A percentile compares a stretch with the other conserved stretches of the same genome.
phyloP scores from a whole-genome alignment of 2,797 vertebrate species.

The Centroberyx gerrardi region DNA sequence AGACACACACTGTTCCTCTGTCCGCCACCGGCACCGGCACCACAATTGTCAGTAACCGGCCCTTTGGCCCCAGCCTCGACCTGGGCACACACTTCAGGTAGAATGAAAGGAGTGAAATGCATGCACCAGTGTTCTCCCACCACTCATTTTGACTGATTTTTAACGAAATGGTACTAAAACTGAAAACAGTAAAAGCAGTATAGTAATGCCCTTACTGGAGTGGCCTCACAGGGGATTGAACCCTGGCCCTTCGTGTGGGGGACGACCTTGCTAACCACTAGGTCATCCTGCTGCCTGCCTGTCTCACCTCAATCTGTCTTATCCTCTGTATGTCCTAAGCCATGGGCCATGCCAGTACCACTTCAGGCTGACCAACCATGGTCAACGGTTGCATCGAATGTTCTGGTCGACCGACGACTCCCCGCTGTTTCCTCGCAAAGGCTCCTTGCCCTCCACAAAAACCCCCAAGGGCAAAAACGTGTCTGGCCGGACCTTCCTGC shows the following conservation, averaged over 20 bases:
- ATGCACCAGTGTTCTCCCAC: not conserved
- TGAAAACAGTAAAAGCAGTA: not conserved
- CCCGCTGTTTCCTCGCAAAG: conserved; percentile 36
- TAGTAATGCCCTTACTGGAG: too few species aligned
- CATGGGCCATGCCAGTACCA: conserved; percentile 82
- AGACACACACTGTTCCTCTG: conserved; percentile 75
- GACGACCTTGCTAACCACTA: not conserved
- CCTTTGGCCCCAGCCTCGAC: conserved; percentile 86
- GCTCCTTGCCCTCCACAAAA: conserved; percentile 16
- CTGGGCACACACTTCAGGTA: conserved; percentile 90
- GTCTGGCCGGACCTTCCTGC: conserved; percentile 37
- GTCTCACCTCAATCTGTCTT: not conserved
- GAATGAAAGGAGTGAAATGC: not conserved
- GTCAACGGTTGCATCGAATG: conserved; percentile 86
- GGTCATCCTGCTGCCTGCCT: not conserved
- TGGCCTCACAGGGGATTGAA: not conserved
- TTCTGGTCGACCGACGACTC: conserved; percentile 88
- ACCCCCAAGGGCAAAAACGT: conserved; percentile 16
- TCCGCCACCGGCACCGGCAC: conserved; percentile 87
- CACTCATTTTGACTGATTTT: not conserved
- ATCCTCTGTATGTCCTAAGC: conserved; percentile 72
- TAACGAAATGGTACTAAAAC: not conserved
- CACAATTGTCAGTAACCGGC: conserved; percentile 88
- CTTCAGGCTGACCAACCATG: conserved; percentile 90
- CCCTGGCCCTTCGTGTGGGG: not conserved